Base-by-base conservation (phyloP, 1,140 invertebrate species). In the Bilobella aurantiaca region DNA sequence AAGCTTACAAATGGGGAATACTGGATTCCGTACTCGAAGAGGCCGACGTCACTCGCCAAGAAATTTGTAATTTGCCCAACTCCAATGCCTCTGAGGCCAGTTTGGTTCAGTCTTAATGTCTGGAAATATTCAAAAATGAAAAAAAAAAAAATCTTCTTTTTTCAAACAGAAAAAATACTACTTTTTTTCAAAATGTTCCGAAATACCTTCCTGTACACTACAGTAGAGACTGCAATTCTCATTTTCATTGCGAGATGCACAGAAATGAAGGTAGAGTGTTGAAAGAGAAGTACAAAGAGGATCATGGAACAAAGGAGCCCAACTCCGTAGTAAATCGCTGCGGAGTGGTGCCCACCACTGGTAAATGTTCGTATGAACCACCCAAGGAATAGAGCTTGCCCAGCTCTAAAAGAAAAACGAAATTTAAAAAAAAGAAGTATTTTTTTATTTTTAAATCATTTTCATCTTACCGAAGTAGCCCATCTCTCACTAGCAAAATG, bases 31-130 rank as follows among this genome's bases (percentile, higher is more conserved):
- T 76, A 74, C 70, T 81, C 80, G 76, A 82, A 82, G 67, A 81
- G 70, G 62, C 77, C 79, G 3, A 82, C 80, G 73, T 82, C 81
- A 73, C 82, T 82, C n/a, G 81, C 80, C 74, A 82, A 75, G 2
- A 82, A 71, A 69, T 82, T 82, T 23, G 82, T 79, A 69, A 82
- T 80, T 71, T 82, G 80, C 0, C 81, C 34, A 18, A 18, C 18
- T 18, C 34, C 34, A 42, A 42, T 42, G 8, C 18, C 34, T 12
- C 18, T 18, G 8, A 42, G 34, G 8, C 18, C 18, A 18, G 8
- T 12, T 42, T 42, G 34, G 34, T 18, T 42, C 34, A 42, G 34
- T 42, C 18, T 42, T 8, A 42, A 18, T 8, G 8, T 12, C 34
- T 42, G n/a, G n/a, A n/a, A n/a, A n/a, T n/a, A n/a, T n/a, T n/a